A percentile compares a stretch with the other conserved stretches of the same genome.
Conservation (phyloP, 1,140 invertebrate species). For the Arion vulgaris region DNA sequence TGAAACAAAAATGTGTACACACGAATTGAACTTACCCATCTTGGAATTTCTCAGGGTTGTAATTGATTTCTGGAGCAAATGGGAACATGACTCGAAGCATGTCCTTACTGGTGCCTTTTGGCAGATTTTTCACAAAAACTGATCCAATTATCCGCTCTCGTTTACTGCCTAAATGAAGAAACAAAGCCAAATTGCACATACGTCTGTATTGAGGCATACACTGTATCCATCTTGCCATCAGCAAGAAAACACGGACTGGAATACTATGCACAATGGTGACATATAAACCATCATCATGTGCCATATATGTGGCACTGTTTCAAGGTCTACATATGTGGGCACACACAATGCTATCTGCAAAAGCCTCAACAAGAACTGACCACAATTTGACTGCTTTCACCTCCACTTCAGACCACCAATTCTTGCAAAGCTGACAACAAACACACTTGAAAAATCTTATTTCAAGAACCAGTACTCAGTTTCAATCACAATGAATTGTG, state of each 20-base stretch:
- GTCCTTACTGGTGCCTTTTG: constrained; percentile 24
- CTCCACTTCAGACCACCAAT: background rate
- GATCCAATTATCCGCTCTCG: background rate
- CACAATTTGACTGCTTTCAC: background rate
- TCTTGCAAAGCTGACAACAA: background rate
- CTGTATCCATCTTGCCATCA: background rate
- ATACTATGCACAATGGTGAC: background rate
- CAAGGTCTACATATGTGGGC: background rate
- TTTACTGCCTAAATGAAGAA: constrained; percentile 5
- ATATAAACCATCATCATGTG: background rate
- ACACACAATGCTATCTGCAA: background rate
- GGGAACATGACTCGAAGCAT: constrained; percentile 37
- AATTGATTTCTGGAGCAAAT: constrained; percentile 39
- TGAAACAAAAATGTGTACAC: background rate
- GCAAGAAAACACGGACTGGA: background rate
- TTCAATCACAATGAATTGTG: background rate
- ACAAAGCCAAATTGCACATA: constrained; percentile 24
- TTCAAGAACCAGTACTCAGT: background rate
- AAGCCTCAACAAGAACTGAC: constrained; percentile 1
- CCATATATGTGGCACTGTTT: background rate
- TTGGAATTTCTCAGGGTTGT: constrained; percentile 40
- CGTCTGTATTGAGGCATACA: constrained; percentile 1
- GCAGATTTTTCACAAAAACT: constrained; percentile 37
- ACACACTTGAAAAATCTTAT: background rate
- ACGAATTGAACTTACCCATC: constrained; percentile 30